Evolutionary conservation across 1,140 invertebrate species (phyloP), one percentile per base, ranked within the genome.

Genomic region (Drosophila varians): DNA sequence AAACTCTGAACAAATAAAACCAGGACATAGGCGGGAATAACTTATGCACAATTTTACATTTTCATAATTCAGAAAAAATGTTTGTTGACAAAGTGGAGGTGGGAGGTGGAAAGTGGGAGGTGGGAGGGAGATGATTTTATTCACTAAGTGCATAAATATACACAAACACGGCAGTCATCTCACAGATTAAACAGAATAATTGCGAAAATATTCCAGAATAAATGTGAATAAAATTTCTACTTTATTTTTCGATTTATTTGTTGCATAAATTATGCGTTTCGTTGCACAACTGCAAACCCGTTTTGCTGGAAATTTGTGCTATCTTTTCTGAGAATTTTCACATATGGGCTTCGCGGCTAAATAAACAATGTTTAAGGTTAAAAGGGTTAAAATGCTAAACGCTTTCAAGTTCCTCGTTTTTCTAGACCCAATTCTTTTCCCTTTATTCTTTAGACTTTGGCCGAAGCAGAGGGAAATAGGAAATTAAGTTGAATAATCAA

Each of bases 401-500:
- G 31, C 12, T 38, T 48, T 14, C 23, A n/a, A 14, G 23, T 49
- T 66, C 6, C 18, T 19, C 18, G 16, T 16, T 43, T 14, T 47
- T 48, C 55, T 54, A 56, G 21, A 48, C 51, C 45, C 40, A 38
- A 40, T 58, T 42, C 19, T 8, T 31, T 36, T 54, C 49, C 36
- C 16, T 53, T 21, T n/a, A n/a, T n/a, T n/a, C n/a, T n/a, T 28
- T 16, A n/a, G 8, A 23, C 55, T 38, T 40, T 14, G 19, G 31
- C 52, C 14, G 0, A 16, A 40, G 16, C 21, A 11, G 16, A 40
- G 38, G 54, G 40, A 52, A 79, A 58, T 26, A 8, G 40, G 34
- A 74, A 86, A 84, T 83, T 84, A 69, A 78, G 64, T 82, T 77
- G 62, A 48, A 70, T 74, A 74, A 86, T 86, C 80, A 86, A 86